Conservation (phyloP, 2,797 vertebrate species). For the Botia kubotai region DNA sequence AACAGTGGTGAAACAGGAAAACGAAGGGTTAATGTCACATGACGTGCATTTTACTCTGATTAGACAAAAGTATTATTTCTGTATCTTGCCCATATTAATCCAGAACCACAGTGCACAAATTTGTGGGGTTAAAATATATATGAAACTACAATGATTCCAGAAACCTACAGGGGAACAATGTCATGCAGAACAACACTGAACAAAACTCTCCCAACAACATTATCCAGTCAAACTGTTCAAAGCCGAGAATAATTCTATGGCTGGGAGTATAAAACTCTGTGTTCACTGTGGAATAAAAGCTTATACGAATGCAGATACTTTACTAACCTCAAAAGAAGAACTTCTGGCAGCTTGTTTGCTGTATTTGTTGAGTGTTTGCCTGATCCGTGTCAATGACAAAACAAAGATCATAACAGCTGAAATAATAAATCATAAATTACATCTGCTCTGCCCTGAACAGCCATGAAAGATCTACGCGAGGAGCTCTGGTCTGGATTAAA, state of each 20-base stretch:
- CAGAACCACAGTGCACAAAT: neutral
- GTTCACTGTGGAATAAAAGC: neutral
- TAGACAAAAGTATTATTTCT: neutral
- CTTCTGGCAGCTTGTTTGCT: constrained; percentile 10
- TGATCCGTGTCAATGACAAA: constrained; percentile 1
- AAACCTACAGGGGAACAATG: neutral
- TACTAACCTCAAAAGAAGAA: constrained; percentile 1
- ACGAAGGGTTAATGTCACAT: neutral
- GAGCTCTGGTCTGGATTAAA: constrained; percentile 16
- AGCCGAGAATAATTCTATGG: neutral
- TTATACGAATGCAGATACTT: neutral
- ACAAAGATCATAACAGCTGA: neutral
- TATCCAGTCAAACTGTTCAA: neutral
- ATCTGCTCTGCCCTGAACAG: neutral
- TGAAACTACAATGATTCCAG: constrained; percentile 15
- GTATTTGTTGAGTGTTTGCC: neutral
- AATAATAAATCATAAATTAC: neutral
- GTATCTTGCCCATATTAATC: neutral
- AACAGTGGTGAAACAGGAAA: neutral
- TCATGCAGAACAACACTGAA: neutral
- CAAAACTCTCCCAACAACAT: neutral
- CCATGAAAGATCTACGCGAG: neutral
- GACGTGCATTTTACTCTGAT: constrained; percentile 3
- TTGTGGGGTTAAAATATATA: neutral
- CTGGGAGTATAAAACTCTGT: neutral